Base-by-base conservation (phyloP, 2,888 invertebrate genomes). In the Seira sanloemensis region DNA sequence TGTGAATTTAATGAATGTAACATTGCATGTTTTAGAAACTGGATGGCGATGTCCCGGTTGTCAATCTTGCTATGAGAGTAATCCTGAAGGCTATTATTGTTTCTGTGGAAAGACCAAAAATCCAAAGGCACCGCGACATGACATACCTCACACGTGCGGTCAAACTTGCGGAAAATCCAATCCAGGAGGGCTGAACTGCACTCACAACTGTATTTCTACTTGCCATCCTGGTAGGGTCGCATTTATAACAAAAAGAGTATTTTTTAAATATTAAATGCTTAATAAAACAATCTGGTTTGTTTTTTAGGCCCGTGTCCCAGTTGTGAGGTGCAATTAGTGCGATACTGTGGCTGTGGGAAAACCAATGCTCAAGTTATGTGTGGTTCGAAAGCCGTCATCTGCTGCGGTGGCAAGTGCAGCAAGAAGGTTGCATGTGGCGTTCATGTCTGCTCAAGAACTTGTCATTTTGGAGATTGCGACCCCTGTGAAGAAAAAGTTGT, bases 1-100 rank as follows among this genome's bases (percentile, higher is more conserved):
- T 37, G 19, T 78, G 16, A n/a, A 2, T 26, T 7, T 18, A 25
- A 25, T 69, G 54, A 58, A 75, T 25, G 16, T 26, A 58, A 21
- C 1, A 0, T 21, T 73, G 50, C 86, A 37, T 71, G 71, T 37
- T 78, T 23, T 86, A 89, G 95, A 95, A 87, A 94, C 94, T 75
- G 96, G 96, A 81, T 99, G 99, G 99, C 94, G 98, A 21, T 99
- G 99, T 91, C 98, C 98, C 0, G 97, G 97, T 0, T 99, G 99
- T 91, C 98, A 98, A 91, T 96, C 96, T 91, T 94, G 95, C 1
- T 94, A 94, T 80, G 92, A 93, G 18, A 93, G 96, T 76, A 24
- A 58, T 18, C 98, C 98, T 0, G 93, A 93, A 0, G 94, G 95
- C 76, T 98, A 98, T 91, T 93, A 93, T 18, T 99, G 99, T 91